Base-by-base conservation (phyloP, 53 echinoderm and acorn worm genomes). In the Holothuria leucospilota region DNA sequence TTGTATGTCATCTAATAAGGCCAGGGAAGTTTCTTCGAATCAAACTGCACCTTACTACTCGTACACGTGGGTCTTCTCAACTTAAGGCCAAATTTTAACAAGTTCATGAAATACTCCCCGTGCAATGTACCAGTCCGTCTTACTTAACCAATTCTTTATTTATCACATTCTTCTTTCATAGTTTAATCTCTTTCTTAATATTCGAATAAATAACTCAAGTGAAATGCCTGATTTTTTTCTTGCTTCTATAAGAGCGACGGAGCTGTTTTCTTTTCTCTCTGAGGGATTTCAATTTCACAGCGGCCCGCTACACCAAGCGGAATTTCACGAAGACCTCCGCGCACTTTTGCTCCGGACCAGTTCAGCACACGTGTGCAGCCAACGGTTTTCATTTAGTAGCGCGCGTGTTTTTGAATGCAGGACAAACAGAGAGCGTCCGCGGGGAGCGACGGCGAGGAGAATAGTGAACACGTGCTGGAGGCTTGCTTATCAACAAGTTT, bases 401-500 rank as follows among this genome's bases (percentile, higher is more conserved):
- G 49, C 75, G 75, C 75, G 75, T 75, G 75, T 75, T 75, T 52
- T 75, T 75, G 75, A 75, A 75, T 75, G 75, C 51, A 49, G 75
- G 75, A 52, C 49, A 75, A 75, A 75, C 75, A 75, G 25, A 52
- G 75, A 75, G 75, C 75, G 75, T 75, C 41, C 41, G 75, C 51
- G 24, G 75, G 41, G 26, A 51, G 51, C 49, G 27, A 13, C 51
- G 51, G 20, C 52, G 49, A 51, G 49, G 52, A 39, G 27, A 75
- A 51, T 51, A 52, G 49, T 51, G 75, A 75, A 39, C 75, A 75
- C 75, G 75, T 75, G 75, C 75, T 75, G 26, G 38, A 51, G 75
- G 51, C 21, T 20, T 27, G 75, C 75, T 75, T 49, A 75, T 75
- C 75, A 75, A 75, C 75, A 75, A 75, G 75, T 75, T 75, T 75